Evolutionary conservation across 2,888 invertebrate genomes (phyloP).

Genomic region (Dusona sp.): DNA sequence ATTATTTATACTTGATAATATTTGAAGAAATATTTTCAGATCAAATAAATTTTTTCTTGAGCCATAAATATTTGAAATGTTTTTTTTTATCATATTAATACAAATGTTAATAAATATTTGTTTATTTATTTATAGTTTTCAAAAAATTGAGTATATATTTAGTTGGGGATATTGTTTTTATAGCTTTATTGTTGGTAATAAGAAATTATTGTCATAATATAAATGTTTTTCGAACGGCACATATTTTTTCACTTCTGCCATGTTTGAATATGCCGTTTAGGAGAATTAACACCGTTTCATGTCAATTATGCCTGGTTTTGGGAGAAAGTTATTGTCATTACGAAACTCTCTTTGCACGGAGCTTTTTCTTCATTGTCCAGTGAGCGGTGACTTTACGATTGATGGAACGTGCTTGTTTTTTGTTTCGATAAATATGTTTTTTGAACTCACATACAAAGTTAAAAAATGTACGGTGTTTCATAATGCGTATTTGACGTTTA

Average conservation of each 20-base stretch:
- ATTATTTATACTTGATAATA: no score
- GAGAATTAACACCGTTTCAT: background rate
- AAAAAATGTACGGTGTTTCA: background rate
- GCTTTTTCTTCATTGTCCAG: background rate
- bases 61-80: no score
- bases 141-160: background rate
- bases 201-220: background rate
- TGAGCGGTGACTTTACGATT: background rate
- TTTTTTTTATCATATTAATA: no score
- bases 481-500: slow-evolving; percentile 15
- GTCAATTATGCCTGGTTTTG: background rate
- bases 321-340: slow-evolving; percentile 23
- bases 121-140: background rate
- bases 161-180: background rate
- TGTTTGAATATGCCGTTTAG: background rate
- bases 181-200: background rate
- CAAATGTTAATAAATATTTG: no score
- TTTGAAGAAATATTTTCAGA: no score
- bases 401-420: background rate
- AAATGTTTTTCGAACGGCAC: background rate
- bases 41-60: no score
- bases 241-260: background rate
- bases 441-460: background rate
- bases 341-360: background rate
- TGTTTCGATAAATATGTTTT: background rate